These are phyloP conservation scores for Eristalinus sepulchralis DNA, from an alignment of 2,888 invertebrate species.

Conservation along the genomic window DNA sequence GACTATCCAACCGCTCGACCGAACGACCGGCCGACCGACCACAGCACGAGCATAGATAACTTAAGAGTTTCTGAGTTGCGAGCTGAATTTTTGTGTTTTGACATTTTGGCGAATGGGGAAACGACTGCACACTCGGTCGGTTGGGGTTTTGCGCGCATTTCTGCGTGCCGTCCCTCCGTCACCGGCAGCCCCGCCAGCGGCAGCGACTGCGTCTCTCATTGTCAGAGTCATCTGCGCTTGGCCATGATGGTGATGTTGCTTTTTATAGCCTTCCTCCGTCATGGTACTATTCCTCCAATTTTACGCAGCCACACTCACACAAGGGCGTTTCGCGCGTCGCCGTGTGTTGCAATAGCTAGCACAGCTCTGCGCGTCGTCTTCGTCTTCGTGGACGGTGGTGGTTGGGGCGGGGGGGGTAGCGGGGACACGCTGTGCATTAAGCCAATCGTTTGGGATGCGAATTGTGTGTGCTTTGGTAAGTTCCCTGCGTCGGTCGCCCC, in stretches of 20 bases:
- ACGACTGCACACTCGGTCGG: constrained; percentile 28
- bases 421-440: constrained; percentile 30
- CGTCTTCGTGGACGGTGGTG: constrained; percentile 11
- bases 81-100: constrained; percentile 42
- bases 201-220: constrained; percentile 29
- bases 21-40: background rate
- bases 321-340: constrained; percentile 12
- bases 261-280: constrained; percentile 54
- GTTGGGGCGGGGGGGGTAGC: no score
- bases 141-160: constrained; percentile 27
- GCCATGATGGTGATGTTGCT: constrained; percentile 61
- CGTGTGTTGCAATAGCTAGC: constrained; percentile 44
- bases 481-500: background rate
- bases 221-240: constrained; percentile 64
- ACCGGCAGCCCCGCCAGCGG: background rate
- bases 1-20: background rate
- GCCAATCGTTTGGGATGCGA: constrained; percentile 45
- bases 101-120: constrained; percentile 38
- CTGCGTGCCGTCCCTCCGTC: background rate
- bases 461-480: constrained; percentile 48
- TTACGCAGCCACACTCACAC: constrained; percentile 42
- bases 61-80: constrained; percentile 14
- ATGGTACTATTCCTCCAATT: constrained; percentile 50
- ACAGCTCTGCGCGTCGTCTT: constrained; percentile 24
- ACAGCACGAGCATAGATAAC: background rate